A percentile compares a stretch with the other conserved stretches of the same genome.
Evolutionary conservation across 2,113 vertebrate genomes (phyloP).

Genomic region (Tetrax tetrax): DNA sequence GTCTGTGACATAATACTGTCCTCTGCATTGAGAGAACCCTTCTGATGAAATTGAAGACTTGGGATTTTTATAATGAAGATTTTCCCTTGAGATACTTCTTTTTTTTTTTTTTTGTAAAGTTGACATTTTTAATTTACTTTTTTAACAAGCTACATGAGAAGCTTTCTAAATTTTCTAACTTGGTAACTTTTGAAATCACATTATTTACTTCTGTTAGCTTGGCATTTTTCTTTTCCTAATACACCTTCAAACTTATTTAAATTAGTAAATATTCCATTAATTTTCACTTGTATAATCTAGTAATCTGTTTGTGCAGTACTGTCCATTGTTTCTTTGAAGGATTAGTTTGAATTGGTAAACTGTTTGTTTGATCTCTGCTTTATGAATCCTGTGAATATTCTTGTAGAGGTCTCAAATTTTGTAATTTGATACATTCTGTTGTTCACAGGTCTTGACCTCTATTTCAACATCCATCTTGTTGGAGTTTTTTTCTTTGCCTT

Average conservation of each 20-base stretch:
- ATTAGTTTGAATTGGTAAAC: neutral
- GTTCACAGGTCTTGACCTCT: neutral
- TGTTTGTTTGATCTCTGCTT: neutral
- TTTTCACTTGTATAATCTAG: neutral
- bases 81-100: neutral
- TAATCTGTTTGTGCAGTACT: neutral
- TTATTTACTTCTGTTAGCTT: neutral
- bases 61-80: neutral
- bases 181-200: neutral
- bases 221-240: fast-evolving
- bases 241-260: neutral
- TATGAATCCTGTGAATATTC: neutral
- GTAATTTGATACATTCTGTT: neutral
- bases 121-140: neutral
- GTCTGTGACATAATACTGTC: neutral
- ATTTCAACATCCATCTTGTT: neutral
- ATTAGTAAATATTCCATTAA: neutral
- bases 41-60: neutral
- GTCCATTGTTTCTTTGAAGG: neutral
- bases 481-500: neutral
- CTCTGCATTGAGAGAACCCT: neutral
- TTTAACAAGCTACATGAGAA: neutral
- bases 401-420: neutral
- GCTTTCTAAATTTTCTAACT: neutral
- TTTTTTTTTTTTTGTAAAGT: neutral